Conservation (phyloP, 2,113 vertebrate species). For the Anhinga anhinga region DNA sequence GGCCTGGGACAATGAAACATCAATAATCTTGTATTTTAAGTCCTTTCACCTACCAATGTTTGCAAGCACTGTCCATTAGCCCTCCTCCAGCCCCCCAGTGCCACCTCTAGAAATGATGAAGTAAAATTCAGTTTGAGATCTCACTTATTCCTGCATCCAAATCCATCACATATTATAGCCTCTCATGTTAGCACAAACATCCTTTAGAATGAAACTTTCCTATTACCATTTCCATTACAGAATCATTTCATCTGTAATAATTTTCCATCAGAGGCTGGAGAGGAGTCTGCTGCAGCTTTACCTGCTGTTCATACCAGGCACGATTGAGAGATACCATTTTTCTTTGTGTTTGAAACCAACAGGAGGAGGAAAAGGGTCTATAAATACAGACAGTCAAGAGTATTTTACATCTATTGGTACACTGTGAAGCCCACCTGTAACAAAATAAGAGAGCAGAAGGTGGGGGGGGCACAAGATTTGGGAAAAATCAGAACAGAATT, state of each 20-base stretch:
- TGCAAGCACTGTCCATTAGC: not conserved
- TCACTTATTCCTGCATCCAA: conserved; percentile 4
- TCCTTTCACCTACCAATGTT: not conserved
- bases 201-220: conserved; percentile 51
- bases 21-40: not conserved
- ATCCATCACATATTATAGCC: conserved; percentile 15
- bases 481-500: conserved; percentile 14
- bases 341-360: conserved; percentile 74
- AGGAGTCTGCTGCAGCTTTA: conserved; percentile 53
- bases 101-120: conserved; percentile 36
- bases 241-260: conserved; percentile 66
- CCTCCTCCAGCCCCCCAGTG: not conserved
- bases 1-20: not conserved
- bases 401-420: conserved; percentile 58
- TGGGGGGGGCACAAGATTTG: conserved; percentile 24
- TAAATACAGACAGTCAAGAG: conserved; percentile 70
- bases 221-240: conserved; percentile 56
- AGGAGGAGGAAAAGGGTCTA: conserved; percentile 50
- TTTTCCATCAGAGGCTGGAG: conserved; percentile 57
- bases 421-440: conserved; percentile 70
- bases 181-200: conserved; percentile 32
- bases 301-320: conserved; percentile 63
- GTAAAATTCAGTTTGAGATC: conserved; percentile 32
- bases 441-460: conserved; percentile 40
- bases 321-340: conserved; percentile 66